These are phyloP conservation scores for Pterocles burchelli DNA, from an alignment of 2,113 vertebrate species.

Conservation along the genomic window DNA sequence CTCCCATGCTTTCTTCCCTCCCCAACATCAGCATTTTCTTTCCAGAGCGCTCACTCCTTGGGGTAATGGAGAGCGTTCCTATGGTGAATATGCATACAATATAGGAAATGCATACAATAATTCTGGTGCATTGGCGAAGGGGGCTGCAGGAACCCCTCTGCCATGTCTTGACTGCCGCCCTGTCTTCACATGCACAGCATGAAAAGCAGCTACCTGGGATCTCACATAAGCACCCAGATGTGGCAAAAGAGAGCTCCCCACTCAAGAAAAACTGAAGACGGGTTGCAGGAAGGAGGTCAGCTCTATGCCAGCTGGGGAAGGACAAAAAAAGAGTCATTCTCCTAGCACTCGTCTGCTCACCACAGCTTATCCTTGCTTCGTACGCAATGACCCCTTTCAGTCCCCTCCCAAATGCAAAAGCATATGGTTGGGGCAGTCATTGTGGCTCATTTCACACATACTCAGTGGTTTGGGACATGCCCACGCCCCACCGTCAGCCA, in stretches of 20 bases:
- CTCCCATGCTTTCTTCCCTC: neutral
- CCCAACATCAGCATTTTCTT: neutral
- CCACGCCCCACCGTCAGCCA: neutral
- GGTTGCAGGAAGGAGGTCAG: neutral
- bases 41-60: neutral
- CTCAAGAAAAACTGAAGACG: neutral
- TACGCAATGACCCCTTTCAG: neutral
- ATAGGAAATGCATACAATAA: neutral
- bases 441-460: neutral
- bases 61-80: neutral
- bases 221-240: neutral
- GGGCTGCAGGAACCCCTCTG: neutral
- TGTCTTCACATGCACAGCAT: neutral
- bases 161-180: neutral
- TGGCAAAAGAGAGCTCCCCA: neutral
- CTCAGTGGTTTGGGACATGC: neutral
- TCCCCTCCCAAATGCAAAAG: neutral
- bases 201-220: neutral
- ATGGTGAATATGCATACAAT: neutral
- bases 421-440: neutral
- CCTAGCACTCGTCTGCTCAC: neutral
- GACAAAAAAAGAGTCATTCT: neutral
- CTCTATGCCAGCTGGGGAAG: neutral
- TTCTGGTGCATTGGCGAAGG: neutral
- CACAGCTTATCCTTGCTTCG: neutral